Evolutionary conservation across 2,888 invertebrate genomes (phyloP).

Genomic region (Coecobrya sp.): DNA sequence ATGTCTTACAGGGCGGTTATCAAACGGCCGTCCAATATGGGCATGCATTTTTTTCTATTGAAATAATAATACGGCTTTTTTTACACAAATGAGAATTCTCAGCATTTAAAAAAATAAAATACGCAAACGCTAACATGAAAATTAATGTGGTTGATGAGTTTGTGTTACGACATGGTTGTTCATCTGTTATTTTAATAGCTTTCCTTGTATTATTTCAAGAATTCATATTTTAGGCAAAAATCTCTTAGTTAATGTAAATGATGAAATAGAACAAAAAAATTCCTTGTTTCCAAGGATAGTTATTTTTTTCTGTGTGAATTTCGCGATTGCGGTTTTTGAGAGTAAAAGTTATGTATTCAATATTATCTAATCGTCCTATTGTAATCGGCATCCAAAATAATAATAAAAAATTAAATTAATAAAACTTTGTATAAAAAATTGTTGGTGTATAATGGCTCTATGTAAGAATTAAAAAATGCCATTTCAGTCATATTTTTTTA

Average conservation of each 20-base stretch:
- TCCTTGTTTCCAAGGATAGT: too few relatives aligned
- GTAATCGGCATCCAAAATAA: background rate
- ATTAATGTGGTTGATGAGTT: background rate
- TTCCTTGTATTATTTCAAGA: background rate
- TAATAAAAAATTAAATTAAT: slow-evolving; percentile 8
- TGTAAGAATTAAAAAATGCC: background rate
- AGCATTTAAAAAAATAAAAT: background rate
- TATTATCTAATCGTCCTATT: background rate
- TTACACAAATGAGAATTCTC: background rate
- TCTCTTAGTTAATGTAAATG: too few relatives aligned
- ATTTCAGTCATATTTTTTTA: slow-evolving; percentile 16
- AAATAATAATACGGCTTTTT: background rate
- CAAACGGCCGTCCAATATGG: slow-evolving; percentile 23
- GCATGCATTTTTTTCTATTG: background rate
- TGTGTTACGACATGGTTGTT: background rate
- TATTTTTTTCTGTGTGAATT: background rate
- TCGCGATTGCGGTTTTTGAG: background rate
- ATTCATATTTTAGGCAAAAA: background rate
- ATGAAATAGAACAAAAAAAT: too few relatives aligned
- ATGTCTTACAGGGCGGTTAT: slow-evolving; percentile 44
- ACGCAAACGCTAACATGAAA: background rate
- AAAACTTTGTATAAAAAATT: background rate
- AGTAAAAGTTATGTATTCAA: background rate
- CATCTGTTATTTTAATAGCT: background rate
- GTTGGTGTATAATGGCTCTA: too few relatives aligned